Conservation (phyloP, 2,888 invertebrate species). For the Drosophila fungiperda region DNA sequence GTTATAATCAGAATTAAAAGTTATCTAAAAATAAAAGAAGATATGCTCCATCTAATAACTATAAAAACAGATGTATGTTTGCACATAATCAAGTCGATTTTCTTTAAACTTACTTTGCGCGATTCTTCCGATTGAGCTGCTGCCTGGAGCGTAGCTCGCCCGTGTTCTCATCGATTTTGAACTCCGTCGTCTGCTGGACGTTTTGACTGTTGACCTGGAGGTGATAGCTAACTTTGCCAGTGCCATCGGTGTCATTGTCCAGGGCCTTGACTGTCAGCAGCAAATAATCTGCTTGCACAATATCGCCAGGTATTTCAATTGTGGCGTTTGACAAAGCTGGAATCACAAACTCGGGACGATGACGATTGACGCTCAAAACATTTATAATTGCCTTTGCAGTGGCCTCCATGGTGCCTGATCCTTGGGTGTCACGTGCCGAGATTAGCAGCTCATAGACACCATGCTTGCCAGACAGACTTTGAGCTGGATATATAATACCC, state of each 20-base stretch:
- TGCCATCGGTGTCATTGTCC: constrained; percentile 93
- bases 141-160: constrained; percentile 93
- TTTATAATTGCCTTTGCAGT: constrained; percentile 90
- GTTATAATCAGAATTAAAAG: not conserved
- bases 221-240: constrained; percentile 93
- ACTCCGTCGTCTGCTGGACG: constrained; percentile 92
- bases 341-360: constrained; percentile 92
- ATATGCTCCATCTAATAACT: not conserved
- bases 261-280: constrained; percentile 93
- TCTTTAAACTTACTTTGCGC: constrained; percentile 85
- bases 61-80: not conserved
- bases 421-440: constrained; percentile 91
- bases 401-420: constrained; percentile 88
- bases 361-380: constrained; percentile 92
- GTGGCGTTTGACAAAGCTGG: constrained; percentile 91
- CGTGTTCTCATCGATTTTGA: constrained; percentile 90
- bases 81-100: not conserved
- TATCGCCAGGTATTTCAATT: constrained; percentile 93
- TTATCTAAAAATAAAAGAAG: not conserved
- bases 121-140: constrained; percentile 91
- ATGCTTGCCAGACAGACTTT: constrained; percentile 88
- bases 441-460: constrained; percentile 88
- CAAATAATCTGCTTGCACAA: constrained; percentile 90
- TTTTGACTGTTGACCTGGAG: constrained; percentile 90
- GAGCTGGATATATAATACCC: constrained; percentile 93